Evolutionary conservation across 2,113 vertebrate species (phyloP).

Genomic region (Polypterus bichir): DNA sequence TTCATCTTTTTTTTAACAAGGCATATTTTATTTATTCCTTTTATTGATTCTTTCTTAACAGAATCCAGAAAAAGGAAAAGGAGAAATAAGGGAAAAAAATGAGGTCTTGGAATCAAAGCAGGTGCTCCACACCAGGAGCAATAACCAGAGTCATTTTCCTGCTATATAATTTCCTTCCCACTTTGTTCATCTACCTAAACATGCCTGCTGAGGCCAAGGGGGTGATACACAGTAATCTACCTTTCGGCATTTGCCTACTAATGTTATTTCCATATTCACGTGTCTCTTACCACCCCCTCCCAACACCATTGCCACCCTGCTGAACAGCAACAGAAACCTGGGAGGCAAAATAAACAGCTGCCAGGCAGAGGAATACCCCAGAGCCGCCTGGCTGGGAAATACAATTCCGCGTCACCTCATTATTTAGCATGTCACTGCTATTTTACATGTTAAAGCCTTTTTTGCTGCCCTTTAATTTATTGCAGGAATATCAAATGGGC

Average conservation of each 20-base stretch:
- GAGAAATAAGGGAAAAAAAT: constrained; percentile 19
- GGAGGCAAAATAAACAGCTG: constrained; percentile 26
- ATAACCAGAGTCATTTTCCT: constrained; percentile 46
- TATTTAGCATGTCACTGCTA: constrained; percentile 70
- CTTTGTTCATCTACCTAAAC: constrained; percentile 40
- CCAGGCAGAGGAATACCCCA: constrained; percentile 46
- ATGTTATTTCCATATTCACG: constrained; percentile 60
- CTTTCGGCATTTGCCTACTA: constrained; percentile 55
- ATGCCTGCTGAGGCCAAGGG: constrained; percentile 30
- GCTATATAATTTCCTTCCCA: constrained; percentile 46
- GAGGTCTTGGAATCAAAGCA: constrained; percentile 21
- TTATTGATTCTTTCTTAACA: too few relatives aligned
- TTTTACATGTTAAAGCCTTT: constrained; percentile 67
- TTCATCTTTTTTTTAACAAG: too few relatives aligned
- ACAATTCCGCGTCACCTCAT: constrained; percentile 61
- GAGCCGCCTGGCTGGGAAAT: constrained; percentile 34
- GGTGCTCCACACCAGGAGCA: constrained; percentile 40
- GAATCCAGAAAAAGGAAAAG: constrained; percentile 15
- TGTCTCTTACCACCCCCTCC: constrained; percentile 4
- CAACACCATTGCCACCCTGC: constrained; percentile 15
- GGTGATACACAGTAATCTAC: constrained; percentile 52
- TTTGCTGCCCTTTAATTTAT: constrained; percentile 60
- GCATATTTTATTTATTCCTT: too few relatives aligned
- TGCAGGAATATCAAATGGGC: constrained; percentile 51
- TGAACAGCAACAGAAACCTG: constrained; percentile 16